Percentiles rank a stretch among this genome's conserved stretches.
These are phyloP conservation scores for Punctoribates punctum DNA, from an alignment of 2,888 invertebrate species.

Conservation along the genomic window DNA sequence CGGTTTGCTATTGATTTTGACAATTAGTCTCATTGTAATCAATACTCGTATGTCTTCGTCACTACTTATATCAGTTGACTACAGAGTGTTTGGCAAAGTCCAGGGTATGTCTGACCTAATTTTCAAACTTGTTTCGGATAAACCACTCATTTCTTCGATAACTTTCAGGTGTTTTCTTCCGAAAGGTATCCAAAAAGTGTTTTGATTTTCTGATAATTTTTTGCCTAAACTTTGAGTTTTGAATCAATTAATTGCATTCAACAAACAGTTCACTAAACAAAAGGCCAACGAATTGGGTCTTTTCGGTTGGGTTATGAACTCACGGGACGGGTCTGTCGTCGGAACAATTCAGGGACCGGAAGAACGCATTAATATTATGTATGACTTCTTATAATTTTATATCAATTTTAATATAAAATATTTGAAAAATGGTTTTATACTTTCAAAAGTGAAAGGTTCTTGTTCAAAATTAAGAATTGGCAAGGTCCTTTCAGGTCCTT, in stretches of 20 bases:
- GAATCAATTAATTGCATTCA: background rate
- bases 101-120: conserved; percentile 23
- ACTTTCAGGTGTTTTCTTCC: conserved; percentile 37
- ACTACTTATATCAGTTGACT: conserved; percentile 21
- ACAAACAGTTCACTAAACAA: conserved; percentile 30
- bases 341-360: conserved; percentile 46
- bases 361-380: conserved; percentile 43
- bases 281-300: conserved; percentile 26
- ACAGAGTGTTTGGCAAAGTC: conserved; percentile 35
- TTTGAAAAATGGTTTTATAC: too few species aligned
- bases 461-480: too few species aligned
- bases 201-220: background rate
- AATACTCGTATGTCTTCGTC: conserved; percentile 7
- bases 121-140: background rate
- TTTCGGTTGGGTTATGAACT: conserved; percentile 43
- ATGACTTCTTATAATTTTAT: background rate
- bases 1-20: background rate
- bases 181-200: conserved; percentile 10
- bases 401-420: too few species aligned
- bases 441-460: too few species aligned
- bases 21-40: background rate
- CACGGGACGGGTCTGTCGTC: conserved; percentile 44
- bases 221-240: background rate
- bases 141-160: background rate
- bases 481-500: too few species aligned